Evolutionary conservation across 2,888 invertebrate species (phyloP), one percentile per base, ranked within the genome.

Genomic region (Cataglyphis albicans): DNA sequence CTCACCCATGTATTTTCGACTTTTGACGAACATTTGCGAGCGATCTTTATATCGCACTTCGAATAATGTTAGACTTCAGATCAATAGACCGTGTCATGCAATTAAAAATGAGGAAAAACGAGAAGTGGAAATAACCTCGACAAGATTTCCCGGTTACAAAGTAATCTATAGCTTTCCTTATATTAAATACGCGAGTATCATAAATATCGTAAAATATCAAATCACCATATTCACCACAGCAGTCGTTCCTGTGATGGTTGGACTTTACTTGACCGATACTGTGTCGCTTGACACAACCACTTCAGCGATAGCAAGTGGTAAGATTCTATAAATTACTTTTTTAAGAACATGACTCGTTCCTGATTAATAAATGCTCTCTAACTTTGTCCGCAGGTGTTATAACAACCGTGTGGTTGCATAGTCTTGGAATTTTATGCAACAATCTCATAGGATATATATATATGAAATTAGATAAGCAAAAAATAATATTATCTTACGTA

Each of bases 401-500:
- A 0, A 0, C 82, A 0, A 74, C 75, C 0, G 0, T 84, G 0
- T 75, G 61, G 1, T 0, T 89, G 5, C 90, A 90, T 52, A 3
- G 15, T 3, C 0, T 81, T 21, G 87, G 89, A 48, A 55, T 68
- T 25, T 12, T 86, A 0, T 87, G 87, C 55, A 91, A 91, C 57
- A 87, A 92, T 68, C 35, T 82, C 0, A 59, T 93, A 12, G 93
- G 92, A 9, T 85, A 75, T 21, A 73, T 93, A 61, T 93, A 91
- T 32, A 48, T 84, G 0, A 90, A 90, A 5, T 74, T 89, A 6
- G 82, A 90, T 9, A 32, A 88, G 0, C 6, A 87, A 41, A 84
- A 61, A 0, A 29, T 91, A 3, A 91, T 84, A 85, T 65, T 92
- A 44, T 90, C 92, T 1, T 89, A 90, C 32, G 38, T 88, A 0